These are phyloP conservation scores for Montipora efflorescens DNA, from an alignment of 64 coral and sea anemone genomes.

Conservation along the genomic window DNA sequence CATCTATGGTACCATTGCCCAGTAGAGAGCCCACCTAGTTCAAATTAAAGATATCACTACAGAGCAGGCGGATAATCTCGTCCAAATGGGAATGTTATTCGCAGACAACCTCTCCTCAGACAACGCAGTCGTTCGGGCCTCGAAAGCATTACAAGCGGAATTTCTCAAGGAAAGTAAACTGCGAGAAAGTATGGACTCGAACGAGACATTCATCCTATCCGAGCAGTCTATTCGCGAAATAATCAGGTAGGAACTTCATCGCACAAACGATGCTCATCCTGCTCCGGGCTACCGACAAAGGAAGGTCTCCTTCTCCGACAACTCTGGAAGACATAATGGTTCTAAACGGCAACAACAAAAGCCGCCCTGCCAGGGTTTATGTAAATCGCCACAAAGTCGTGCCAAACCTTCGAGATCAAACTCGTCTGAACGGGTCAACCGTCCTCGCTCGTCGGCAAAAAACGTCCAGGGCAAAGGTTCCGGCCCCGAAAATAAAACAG, in stretches of 20 bases:
- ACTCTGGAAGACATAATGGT: neutral
- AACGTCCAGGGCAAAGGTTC: constrained; percentile 15
- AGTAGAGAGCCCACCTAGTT: neutral
- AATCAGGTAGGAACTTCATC: neutral
- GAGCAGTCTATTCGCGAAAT: neutral
- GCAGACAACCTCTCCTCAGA: neutral
- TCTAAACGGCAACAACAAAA: neutral
- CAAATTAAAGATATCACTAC: neutral
- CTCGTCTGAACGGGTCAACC: neutral
- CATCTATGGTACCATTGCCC: neutral
- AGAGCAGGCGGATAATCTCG: neutral
- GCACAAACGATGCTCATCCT: neutral
- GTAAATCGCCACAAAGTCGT: neutral
- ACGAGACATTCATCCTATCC: neutral
- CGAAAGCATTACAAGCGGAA: too few species aligned
- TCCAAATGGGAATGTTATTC: neutral
- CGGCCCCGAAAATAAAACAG: constrained; percentile 13
- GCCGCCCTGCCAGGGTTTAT: neutral
- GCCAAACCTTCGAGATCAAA: too few species aligned
- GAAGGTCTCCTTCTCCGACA: neutral
- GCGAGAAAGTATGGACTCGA: neutral
- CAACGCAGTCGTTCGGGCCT: too few species aligned
- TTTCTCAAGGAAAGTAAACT: too few species aligned
- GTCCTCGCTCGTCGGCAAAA: constrained; percentile 33
- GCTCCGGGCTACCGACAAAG: neutral